phyloP scores from a whole-genome alignment of 2,797 vertebrate species.

The Propithecus perrieri region DNA sequence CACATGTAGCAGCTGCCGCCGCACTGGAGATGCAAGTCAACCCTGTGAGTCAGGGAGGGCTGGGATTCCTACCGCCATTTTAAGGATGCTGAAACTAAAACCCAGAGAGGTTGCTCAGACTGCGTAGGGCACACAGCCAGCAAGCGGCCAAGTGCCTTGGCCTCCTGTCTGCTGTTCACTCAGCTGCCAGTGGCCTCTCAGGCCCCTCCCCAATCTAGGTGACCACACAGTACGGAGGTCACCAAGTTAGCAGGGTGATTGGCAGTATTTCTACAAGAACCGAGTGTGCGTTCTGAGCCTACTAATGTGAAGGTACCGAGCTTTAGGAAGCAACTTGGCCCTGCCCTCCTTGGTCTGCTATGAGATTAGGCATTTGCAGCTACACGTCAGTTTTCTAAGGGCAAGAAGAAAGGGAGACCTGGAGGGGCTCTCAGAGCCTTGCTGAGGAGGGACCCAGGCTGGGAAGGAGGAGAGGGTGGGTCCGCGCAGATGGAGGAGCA shows the following conservation, averaged over 20 bases:
- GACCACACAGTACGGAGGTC: not conserved
- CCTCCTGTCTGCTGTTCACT: not conserved
- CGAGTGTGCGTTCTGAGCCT: rapidly evolving
- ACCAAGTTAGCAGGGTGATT: not conserved
- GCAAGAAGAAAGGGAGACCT: not conserved
- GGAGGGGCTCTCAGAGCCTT: not conserved
- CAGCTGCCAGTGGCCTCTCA: not conserved
- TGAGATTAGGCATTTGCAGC: not conserved
- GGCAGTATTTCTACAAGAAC: not conserved
- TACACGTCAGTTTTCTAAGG: not conserved
- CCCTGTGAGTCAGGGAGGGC: not conserved
- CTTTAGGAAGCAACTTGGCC: no score
- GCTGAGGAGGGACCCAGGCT: not conserved
- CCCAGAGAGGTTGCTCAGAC: not conserved
- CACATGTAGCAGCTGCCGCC: rapidly evolving
- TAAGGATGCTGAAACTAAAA: not conserved
- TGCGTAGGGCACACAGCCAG: not conserved
- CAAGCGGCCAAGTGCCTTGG: rapidly evolving
- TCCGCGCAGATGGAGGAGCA: no score
- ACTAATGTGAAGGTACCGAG: rapidly evolving
- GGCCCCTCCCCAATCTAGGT: not conserved
- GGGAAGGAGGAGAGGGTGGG: not conserved
- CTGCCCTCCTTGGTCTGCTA: not conserved
- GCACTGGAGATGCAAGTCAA: rapidly evolving
- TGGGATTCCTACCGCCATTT: rapidly evolving